phyloP scores from a whole-genome alignment of 1,140 invertebrate genomes.

The Contarinia nasturtii region DNA sequence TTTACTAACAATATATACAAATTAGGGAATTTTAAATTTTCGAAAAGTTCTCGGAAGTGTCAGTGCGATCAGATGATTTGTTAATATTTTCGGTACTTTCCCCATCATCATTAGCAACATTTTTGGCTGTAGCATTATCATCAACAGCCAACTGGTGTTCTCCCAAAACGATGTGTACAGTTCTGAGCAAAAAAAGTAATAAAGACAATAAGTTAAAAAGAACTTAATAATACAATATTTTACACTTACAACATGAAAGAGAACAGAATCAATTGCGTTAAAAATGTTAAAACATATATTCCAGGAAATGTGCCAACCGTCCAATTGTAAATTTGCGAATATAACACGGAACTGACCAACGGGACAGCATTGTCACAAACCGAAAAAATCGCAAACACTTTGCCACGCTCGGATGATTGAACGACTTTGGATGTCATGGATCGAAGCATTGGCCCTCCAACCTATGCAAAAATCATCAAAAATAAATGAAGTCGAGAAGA shows the following conservation, averaged over 20 bases:
- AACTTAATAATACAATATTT: conserved; percentile 1
- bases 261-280: background rate
- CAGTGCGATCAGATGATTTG: too few relatives aligned
- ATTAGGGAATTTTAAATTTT: too few relatives aligned
- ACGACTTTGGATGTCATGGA: conserved; percentile 58
- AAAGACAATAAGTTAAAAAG: conserved; percentile 4
- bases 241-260: background rate
- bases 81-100: too few relatives aligned
- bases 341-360: conserved; percentile 44
- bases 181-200: conserved; percentile 8
- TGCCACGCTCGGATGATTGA: conserved; percentile 45
- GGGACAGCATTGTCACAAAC: conserved; percentile 58
- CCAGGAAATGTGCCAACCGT: background rate
- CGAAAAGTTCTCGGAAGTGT: too few relatives aligned
- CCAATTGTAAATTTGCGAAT: conserved; percentile 28
- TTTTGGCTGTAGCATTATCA: too few relatives aligned
- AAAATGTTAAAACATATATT: background rate
- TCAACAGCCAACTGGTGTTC: conserved; percentile 9
- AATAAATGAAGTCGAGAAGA: too few relatives aligned
- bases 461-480: too few relatives aligned
- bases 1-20: too few relatives aligned
- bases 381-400: conserved; percentile 49
- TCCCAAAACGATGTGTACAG: conserved; percentile 16
- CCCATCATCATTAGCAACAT: too few relatives aligned
- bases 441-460: conserved; percentile 49